Conservation (phyloP, 2,113 vertebrate genomes). For the Phoenicopterus ruber region DNA sequence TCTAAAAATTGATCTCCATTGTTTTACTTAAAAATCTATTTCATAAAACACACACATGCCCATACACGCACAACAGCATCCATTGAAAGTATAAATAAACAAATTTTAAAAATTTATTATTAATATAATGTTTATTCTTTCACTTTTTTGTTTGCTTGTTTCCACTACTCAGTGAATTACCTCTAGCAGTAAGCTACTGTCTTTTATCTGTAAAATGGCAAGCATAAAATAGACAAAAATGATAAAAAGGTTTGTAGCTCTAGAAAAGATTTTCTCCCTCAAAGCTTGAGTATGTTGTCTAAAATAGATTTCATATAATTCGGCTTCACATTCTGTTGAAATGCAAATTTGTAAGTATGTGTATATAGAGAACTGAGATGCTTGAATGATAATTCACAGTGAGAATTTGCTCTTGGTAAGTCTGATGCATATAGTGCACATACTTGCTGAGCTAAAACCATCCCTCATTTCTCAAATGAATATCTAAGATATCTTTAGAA, state of each 20-base stretch:
- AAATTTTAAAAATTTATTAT: background rate
- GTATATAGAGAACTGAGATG: constrained; percentile 6
- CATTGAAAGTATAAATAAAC: background rate
- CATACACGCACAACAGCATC: background rate
- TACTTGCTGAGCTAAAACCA: background rate
- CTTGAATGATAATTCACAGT: constrained; percentile 34
- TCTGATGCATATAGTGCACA: background rate
- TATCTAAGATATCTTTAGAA: constrained; percentile 41
- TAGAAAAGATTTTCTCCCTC: background rate
- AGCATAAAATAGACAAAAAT: background rate
- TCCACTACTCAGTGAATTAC: background rate
- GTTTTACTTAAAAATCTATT: background rate
- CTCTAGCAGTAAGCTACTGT: background rate
- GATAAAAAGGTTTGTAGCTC: background rate
- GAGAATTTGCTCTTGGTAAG: constrained; percentile 8
- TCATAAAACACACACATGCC: background rate
- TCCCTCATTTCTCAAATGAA: background rate
- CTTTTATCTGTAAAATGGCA: background rate
- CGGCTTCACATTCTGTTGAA: constrained; percentile 16
- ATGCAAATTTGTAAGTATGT: constrained; percentile 10
- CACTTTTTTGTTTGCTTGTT: background rate
- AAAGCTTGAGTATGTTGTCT: background rate
- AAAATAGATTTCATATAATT: constrained; percentile 1
- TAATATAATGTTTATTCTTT: background rate
- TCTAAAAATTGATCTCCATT: background rate